Conservation (phyloP, 2,797 vertebrate species). For the Xiphophorus birchmanni region DNA sequence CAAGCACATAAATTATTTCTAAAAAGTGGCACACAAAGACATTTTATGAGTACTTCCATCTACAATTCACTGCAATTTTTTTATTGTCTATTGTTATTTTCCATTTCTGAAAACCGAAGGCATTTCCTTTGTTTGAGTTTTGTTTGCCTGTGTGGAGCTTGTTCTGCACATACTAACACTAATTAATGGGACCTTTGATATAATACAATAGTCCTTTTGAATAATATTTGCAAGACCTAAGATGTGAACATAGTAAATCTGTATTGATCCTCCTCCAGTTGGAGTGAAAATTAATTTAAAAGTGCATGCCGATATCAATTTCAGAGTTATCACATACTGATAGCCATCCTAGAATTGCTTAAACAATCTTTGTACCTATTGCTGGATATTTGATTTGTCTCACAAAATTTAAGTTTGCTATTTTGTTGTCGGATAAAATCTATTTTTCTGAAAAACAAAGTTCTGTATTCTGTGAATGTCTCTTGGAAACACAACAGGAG, state of each 20-base stretch:
- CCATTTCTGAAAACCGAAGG: conserved; percentile 3
- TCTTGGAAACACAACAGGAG: not conserved
- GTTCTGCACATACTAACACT: conserved; percentile 14
- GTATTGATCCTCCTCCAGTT: not conserved
- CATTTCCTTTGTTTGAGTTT: conserved; percentile 4
- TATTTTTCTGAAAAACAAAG: not conserved
- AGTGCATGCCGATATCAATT: not conserved
- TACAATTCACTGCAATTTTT: conserved; percentile 25
- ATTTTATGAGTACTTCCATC: conserved; percentile 45
- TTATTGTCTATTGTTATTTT: conserved; percentile 21
- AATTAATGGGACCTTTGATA: conserved; percentile 15
- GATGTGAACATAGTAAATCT: not conserved
- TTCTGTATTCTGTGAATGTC: not conserved
- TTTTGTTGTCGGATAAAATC: not conserved
- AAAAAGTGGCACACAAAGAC: conserved; percentile 33
- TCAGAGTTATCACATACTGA: not conserved
- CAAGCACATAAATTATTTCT: conserved; percentile 56
- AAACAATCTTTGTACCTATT: not conserved
- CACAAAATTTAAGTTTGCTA: not conserved
- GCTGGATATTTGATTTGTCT: conserved; percentile 11
- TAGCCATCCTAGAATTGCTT: not conserved
- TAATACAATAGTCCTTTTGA: conserved; percentile 16
- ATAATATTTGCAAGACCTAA: conserved; percentile 9
- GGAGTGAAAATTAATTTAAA: not conserved
- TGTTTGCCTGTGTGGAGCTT: not conserved